These are phyloP conservation scores for Melangyna quadrimaculata DNA, from an alignment of 2,888 invertebrate species.

Conservation along the genomic window DNA sequence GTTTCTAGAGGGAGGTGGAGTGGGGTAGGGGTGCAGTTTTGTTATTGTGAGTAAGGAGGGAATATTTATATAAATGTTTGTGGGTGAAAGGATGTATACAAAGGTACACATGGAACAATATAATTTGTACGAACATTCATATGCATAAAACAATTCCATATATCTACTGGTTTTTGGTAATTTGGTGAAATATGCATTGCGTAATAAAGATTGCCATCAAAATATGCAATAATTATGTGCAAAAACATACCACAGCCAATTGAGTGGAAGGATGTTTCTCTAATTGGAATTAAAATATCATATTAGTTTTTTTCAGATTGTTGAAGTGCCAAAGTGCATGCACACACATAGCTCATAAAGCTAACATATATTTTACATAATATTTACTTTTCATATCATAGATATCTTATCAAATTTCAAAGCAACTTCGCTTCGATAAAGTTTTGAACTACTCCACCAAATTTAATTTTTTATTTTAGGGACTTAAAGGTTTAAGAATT, in stretches of 20 bases:
- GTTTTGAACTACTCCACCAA: too few relatives aligned
- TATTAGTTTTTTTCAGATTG: not conserved
- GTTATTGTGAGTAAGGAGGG: not conserved
- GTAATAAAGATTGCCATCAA: slow-evolving; percentile 24
- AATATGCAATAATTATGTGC: slow-evolving; percentile 49
- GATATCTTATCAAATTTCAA: too few relatives aligned
- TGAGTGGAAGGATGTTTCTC: slow-evolving; percentile 14
- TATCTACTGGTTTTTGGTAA: not conserved
- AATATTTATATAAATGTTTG: not conserved
- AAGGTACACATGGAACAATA: not conserved
- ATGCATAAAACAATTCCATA: not conserved
- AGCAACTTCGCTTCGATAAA: too few relatives aligned
- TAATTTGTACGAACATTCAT: not conserved
- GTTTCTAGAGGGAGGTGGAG: not conserved
- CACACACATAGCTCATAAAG: too few relatives aligned
- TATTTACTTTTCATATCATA: too few relatives aligned
- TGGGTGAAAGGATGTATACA: not conserved
- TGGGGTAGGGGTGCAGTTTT: too few relatives aligned
- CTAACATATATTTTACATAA: too few relatives aligned
- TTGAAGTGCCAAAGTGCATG: not conserved
- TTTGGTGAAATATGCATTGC: slow-evolving; percentile 6
- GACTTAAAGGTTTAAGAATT: too few relatives aligned
- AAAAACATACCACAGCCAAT: slow-evolving; percentile 16
- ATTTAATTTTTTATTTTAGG: too few relatives aligned
- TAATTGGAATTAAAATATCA: slow-evolving; percentile 10